Percentiles rank a stretch among this genome's conserved stretches.
Conservation (phyloP, 2,113 vertebrate genomes). For the Calidris pugnax region DNA sequence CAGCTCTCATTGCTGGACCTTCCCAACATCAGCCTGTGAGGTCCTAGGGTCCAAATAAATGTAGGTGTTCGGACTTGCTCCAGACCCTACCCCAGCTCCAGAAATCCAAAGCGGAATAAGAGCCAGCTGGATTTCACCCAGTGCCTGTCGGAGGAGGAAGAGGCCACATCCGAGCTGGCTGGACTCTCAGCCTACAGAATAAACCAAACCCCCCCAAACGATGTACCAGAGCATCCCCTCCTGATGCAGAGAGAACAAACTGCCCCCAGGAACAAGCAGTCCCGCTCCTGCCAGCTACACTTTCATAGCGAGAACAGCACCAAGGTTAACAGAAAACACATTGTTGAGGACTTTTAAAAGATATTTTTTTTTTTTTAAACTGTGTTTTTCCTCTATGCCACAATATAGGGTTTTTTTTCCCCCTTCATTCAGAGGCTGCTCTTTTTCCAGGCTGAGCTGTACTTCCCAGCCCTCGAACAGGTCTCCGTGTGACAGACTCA, state of each 20-base stretch:
- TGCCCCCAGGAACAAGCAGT: too few species aligned
- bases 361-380: neutral
- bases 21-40: neutral
- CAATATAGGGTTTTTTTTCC: neutral
- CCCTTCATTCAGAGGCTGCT: neutral
- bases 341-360: neutral
- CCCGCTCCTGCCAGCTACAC: neutral
- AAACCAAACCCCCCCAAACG: neutral
- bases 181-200: neutral
- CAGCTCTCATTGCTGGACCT: neutral
- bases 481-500: neutral
- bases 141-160: neutral
- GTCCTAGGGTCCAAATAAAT: fast-evolving
- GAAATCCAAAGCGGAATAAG: neutral
- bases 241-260: neutral
- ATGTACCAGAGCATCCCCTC: neutral
- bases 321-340: neutral
- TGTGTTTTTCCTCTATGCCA: neutral
- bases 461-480: neutral
- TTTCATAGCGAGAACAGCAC: neutral
- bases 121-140: neutral
- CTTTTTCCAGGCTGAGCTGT: neutral
- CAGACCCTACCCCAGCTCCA: fast-evolving
- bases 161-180: neutral
- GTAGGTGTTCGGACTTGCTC: neutral